A percentile compares a stretch with the other conserved stretches of the same genome.
phyloP scores from a whole-genome alignment of 2,797 vertebrate species.

The Mus spretus region DNA sequence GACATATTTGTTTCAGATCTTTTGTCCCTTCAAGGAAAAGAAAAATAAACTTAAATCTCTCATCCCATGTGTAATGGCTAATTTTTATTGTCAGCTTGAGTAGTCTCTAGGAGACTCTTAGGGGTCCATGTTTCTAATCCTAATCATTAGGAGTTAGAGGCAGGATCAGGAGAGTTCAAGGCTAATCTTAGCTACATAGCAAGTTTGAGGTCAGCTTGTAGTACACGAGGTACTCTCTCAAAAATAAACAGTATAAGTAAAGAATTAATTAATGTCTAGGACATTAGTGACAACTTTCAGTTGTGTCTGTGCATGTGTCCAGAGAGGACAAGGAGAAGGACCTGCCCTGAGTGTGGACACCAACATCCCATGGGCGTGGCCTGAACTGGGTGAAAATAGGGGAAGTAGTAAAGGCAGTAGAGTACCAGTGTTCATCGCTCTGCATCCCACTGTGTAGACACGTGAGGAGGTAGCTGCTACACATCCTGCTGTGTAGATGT shows the following conservation, averaged over 20 bases:
- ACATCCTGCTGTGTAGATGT: no score
- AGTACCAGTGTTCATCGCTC: background rate
- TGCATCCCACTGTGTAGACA: background rate
- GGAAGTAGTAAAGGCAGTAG: background rate
- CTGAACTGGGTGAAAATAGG: background rate
- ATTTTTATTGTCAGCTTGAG: background rate
- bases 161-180: background rate
- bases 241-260: background rate
- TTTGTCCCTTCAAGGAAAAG: background rate
- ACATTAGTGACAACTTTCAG: background rate
- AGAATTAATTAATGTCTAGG: background rate
- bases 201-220: background rate
- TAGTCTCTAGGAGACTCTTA: background rate
- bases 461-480: no score
- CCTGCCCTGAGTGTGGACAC: background rate
- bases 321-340: background rate
- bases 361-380: background rate
- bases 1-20: slow-evolving; percentile 25
- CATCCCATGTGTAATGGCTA: background rate
- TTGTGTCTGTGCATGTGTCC: background rate
- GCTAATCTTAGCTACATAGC: background rate
- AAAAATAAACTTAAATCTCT: background rate
- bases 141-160: background rate
- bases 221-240: background rate
- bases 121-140: background rate